Evolutionary conservation across 2,797 vertebrate species (phyloP).

Genomic region (Microchirus variegatus): DNA sequence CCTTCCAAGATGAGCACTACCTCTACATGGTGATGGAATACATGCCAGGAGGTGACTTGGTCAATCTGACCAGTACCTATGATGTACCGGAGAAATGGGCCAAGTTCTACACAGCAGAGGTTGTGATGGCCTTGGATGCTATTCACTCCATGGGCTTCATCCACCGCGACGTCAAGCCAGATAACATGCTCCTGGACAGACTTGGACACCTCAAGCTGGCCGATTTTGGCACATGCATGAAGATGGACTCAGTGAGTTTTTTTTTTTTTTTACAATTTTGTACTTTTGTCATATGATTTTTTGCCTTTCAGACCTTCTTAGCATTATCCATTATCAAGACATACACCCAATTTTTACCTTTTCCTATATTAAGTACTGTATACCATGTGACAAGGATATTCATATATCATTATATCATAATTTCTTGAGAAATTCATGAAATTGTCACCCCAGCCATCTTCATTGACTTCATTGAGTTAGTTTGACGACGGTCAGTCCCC

Average conservation of each 20-base stretch:
- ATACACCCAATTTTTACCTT: no score
- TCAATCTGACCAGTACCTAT: conserved; percentile 99
- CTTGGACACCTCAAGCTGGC: conserved; percentile 95
- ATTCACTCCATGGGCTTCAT: conserved; percentile 99
- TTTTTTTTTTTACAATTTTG: background rate
- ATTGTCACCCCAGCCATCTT: no score
- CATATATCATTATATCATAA: no score
- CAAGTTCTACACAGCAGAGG: conserved; percentile 97
- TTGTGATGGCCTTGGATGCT: conserved; percentile 96
- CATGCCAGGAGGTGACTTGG: conserved; percentile 99
- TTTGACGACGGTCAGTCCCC: no score
- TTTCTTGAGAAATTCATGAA: background rate
- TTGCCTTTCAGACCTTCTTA: background rate
- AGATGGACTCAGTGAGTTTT: conserved; percentile 93
- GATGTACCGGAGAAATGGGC: conserved; percentile 99
- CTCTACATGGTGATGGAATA: conserved; percentile 99
- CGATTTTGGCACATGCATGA: conserved; percentile 99
- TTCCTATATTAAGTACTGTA: no score
- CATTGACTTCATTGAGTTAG: no score
- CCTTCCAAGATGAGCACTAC: conserved; percentile 98
- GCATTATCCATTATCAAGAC: background rate
- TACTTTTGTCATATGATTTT: background rate
- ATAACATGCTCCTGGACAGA: conserved; percentile 98
- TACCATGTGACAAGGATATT: no score
- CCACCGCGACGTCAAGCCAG: conserved; percentile 97